These are phyloP conservation scores for Liparis tanakae DNA, from an alignment of 2,797 vertebrate genomes.

Conservation along the genomic window DNA sequence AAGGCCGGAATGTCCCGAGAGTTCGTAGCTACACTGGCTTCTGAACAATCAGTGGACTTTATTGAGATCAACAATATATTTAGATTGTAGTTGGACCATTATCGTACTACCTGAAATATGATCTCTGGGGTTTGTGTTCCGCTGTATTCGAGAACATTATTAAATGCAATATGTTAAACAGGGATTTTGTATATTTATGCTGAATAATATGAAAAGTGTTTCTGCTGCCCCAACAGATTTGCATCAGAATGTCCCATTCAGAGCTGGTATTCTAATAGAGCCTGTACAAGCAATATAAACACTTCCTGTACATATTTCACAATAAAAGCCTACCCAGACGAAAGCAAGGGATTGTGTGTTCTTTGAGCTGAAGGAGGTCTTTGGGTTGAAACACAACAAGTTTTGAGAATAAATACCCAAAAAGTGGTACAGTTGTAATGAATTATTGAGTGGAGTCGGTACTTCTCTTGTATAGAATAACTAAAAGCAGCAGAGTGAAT, in stretches of 20 bases:
- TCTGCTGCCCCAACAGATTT: neutral
- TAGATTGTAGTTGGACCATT: neutral
- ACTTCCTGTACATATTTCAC: neutral
- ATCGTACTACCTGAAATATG: neutral
- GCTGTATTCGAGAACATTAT: neutral
- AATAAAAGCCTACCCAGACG: neutral
- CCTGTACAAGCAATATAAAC: neutral
- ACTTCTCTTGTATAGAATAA: constrained; percentile 9
- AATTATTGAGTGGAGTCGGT: neutral
- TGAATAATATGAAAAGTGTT: neutral
- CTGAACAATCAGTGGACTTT: constrained; percentile 7
- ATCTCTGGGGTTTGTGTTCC: neutral
- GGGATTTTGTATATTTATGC: neutral
- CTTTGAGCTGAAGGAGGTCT: neutral
- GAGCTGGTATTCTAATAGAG: neutral
- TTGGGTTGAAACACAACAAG: neutral
- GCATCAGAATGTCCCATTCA: neutral
- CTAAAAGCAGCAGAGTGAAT: neutral
- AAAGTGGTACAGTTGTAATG: constrained; percentile 7
- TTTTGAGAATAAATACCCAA: constrained; percentile 7
- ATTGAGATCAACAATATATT: neutral
- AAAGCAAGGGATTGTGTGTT: rapidly evolving
- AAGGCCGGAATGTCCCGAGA: neutral
- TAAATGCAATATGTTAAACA: neutral
- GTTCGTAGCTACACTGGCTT: constrained; percentile 9